A percentile compares a stretch with the other conserved stretches of the same genome.
Conservation (phyloP, 2,888 invertebrate species). For the Apamea monoglypha region DNA sequence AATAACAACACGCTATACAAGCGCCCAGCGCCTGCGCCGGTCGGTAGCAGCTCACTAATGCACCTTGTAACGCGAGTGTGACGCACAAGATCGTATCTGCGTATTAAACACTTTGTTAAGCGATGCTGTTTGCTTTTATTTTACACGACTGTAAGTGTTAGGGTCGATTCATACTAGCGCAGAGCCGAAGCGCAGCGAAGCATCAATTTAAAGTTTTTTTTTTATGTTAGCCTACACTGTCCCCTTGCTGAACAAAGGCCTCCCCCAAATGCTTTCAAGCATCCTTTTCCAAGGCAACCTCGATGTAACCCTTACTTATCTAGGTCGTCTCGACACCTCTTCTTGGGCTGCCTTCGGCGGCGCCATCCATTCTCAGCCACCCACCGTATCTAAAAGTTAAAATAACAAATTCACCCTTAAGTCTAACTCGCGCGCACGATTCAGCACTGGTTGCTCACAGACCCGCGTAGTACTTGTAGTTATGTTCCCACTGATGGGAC, state of each 20-base stretch:
- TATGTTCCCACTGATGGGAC: background rate
- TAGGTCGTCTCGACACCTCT: background rate
- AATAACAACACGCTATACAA: constrained; percentile 36
- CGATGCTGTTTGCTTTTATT: constrained; percentile 48
- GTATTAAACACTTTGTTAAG: constrained; percentile 56
- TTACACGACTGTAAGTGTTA: constrained; percentile 30
- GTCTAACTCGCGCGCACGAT: no score
- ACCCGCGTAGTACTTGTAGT: background rate
- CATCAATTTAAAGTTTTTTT: background rate
- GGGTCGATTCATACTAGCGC: background rate
- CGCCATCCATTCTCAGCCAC: background rate
- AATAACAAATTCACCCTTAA: background rate
- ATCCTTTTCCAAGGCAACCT: background rate
- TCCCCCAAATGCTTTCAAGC: background rate
- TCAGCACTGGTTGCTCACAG: background rate
- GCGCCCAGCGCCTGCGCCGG: constrained; percentile 33
- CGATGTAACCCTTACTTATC: background rate
- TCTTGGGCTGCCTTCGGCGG: background rate
- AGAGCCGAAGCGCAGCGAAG: background rate
- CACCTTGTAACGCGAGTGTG: constrained; percentile 42
- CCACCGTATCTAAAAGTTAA: background rate
- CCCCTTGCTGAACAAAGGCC: background rate
- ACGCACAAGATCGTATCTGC: constrained; percentile 53
- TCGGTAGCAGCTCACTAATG: constrained; percentile 58
- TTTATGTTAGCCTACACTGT: background rate